Percentiles rank a stretch among this genome's conserved stretches.
Evolutionary conservation across 2,797 vertebrate genomes (phyloP).

Genomic region (Fistularia commersonii): DNA sequence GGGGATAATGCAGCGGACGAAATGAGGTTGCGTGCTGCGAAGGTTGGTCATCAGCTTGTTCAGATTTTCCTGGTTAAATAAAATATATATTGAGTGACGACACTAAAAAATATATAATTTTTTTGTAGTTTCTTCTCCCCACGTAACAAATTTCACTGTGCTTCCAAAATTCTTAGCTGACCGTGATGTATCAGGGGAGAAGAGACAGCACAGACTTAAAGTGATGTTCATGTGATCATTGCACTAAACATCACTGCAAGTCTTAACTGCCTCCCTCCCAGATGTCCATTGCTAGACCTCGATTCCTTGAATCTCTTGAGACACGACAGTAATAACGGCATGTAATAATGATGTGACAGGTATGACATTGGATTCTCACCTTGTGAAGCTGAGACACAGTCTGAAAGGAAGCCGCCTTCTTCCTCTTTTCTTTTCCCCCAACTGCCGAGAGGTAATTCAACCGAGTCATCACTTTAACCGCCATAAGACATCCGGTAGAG

Average conservation of each 20-base stretch:
- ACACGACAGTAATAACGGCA: no score
- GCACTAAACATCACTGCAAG: conserved; percentile 99
- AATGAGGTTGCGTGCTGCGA: conserved; percentile 90
- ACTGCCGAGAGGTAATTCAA: conserved; percentile 38
- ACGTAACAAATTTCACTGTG: neutral
- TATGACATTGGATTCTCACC: no score
- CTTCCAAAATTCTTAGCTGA: neutral
- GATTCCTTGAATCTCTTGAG: no score
- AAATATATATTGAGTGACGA: conserved; percentile 1
- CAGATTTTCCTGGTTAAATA: conserved; percentile 83
- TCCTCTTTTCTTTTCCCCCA: conserved; percentile 88
- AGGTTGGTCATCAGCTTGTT: conserved; percentile 96
- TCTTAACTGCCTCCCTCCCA: conserved; percentile 90
- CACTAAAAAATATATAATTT: neutral
- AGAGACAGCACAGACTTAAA: conserved; percentile 99
- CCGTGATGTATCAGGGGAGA: conserved; percentile 59
- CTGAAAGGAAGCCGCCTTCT: conserved; percentile 93
- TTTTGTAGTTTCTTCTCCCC: neutral
- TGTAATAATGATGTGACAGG: no score
- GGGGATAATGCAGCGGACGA: conserved; percentile 93
- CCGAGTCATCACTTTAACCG: neutral
- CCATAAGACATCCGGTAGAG: neutral
- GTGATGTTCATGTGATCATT: conserved; percentile 99
- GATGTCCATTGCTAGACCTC: conserved; percentile 25
- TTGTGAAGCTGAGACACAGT: conserved; percentile 92